Evolutionary conservation across 1,140 invertebrate genomes (phyloP).

Genomic region (Stegodyphus mimosarum): DNA sequence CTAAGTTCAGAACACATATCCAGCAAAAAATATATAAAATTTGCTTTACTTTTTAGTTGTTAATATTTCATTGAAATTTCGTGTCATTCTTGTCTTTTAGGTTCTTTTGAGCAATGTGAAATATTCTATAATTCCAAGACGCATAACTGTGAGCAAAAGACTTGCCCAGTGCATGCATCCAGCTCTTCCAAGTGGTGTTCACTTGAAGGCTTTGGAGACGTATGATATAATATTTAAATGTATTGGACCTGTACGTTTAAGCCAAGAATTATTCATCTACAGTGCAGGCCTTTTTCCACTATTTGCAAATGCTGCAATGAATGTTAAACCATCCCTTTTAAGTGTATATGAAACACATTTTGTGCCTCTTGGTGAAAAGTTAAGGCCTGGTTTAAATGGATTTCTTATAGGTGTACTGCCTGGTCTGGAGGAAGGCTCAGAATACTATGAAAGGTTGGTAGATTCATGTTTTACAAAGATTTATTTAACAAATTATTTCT

Average conservation of each 20-base stretch:
- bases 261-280: constrained; percentile 89
- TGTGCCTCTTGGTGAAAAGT: constrained; percentile 82
- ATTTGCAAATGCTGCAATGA: constrained; percentile 90
- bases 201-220: constrained; percentile 92
- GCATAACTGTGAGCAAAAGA: constrained; percentile 91
- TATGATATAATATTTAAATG: constrained; percentile 94
- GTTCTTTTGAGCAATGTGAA: constrained; percentile 80
- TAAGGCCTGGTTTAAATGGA: constrained; percentile 87
- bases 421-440: constrained; percentile 90
- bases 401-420: constrained; percentile 86
- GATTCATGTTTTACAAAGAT: background rate
- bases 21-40: too few relatives aligned
- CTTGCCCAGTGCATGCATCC: constrained; percentile 96
- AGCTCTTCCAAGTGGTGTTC: constrained; percentile 88
- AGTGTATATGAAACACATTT: constrained; percentile 94
- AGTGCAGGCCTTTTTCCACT: constrained; percentile 90
- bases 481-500: too few relatives aligned
- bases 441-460: constrained; percentile 82
- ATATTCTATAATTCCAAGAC: constrained; percentile 88
- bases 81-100: constrained; percentile 69
- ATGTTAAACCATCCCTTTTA: constrained; percentile 84
- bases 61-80: too few relatives aligned
- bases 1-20: background rate
- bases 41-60: too few relatives aligned
- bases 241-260: constrained; percentile 84